A percentile compares a stretch with the other conserved stretches of the same genome.
These are phyloP conservation scores for Papilio glaucus DNA, from an alignment of 1,140 invertebrate species.

Conservation along the genomic window DNA sequence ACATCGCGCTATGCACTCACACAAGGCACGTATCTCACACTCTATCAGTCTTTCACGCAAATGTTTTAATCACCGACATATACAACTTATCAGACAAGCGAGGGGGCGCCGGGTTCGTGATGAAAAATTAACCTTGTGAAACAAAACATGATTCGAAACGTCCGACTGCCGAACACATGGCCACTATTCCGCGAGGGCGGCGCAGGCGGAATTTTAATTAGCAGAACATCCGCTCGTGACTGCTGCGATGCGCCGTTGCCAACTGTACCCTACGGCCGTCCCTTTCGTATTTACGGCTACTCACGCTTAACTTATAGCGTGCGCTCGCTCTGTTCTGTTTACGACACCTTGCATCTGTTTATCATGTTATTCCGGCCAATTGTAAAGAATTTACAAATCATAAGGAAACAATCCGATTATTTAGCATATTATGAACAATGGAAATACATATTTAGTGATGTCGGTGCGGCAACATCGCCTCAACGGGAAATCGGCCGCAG, in stretches of 20 bases:
- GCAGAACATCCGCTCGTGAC: constrained; percentile 83
- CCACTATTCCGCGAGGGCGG: constrained; percentile 82
- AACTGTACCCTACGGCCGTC: constrained; percentile 61
- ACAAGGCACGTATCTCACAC: constrained; percentile 64
- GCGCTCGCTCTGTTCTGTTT: constrained; percentile 49
- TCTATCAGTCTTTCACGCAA: constrained; percentile 73
- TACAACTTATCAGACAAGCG: constrained; percentile 62
- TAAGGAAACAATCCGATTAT: constrained; percentile 45
- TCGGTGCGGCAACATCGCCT: constrained; percentile 65
- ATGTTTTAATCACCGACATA: constrained; percentile 64
- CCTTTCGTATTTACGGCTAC: constrained; percentile 54
- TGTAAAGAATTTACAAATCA: constrained; percentile 53
- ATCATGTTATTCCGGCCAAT: constrained; percentile 51
- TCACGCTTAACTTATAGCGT: constrained; percentile 45
- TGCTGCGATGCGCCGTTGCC: constrained; percentile 75
- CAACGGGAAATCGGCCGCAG: constrained; percentile 68
- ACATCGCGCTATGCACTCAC: constrained; percentile 58
- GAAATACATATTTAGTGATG: constrained; percentile 56
- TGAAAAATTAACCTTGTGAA: constrained; percentile 80
- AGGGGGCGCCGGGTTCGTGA: constrained; percentile 61
- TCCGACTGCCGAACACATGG: constrained; percentile 81
- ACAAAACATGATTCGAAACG: constrained; percentile 80
- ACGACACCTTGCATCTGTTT: constrained; percentile 53
- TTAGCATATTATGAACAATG: constrained; percentile 56
- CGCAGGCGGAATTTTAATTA: constrained; percentile 84